Base-by-base conservation (phyloP, 2,888 invertebrate species). In the Euplagia quadripunctaria region DNA sequence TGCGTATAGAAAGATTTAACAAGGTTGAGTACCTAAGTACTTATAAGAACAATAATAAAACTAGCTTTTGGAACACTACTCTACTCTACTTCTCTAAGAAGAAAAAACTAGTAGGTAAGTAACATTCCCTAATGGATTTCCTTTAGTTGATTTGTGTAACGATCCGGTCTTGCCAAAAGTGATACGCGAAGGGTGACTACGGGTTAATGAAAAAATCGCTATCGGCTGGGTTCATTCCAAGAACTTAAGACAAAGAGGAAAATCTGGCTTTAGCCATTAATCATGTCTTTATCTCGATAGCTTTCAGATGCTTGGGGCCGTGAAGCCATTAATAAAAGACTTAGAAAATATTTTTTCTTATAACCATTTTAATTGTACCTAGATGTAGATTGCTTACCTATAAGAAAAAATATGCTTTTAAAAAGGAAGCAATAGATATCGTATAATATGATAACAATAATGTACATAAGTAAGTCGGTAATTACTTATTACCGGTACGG, bases 281-380 rank as follows among this genome's bases (percentile, higher is more conserved):
- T 92, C 91, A 92, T 83, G 80, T 72, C 82, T 84, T 87, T 91
- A 91, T 92, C 91, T 87, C 77, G 85, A 88, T 86, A 81, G 83
- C 78, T 83, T 79, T 83, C 86, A 87, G 85, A 87, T 87, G 85
- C 79, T 83, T 74, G 77, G 74, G 81, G 81, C 71, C 76, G 77
- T 76, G 72, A 80, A 80, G 79, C 81, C 85, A 89, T 90, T 89
- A 85, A 90, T 89, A 87, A 86, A 76, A 82, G 82, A 79, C 75
- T 78, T 69, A 73, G 79, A 75, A 68, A 70, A 74, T 72, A 76
- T 70, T 52, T 51, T 52, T 64, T 64, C 58, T 61, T 31, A n/a
- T 20, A 51, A 55, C 52, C 46, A 46, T 68, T 61, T n/a, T 46
- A n/a, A 14, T 61, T 61, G 16, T 20, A 20, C 9, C 16, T 11